Conservation (phyloP, 1,140 invertebrate genomes). For the Ceratina japonica region DNA sequence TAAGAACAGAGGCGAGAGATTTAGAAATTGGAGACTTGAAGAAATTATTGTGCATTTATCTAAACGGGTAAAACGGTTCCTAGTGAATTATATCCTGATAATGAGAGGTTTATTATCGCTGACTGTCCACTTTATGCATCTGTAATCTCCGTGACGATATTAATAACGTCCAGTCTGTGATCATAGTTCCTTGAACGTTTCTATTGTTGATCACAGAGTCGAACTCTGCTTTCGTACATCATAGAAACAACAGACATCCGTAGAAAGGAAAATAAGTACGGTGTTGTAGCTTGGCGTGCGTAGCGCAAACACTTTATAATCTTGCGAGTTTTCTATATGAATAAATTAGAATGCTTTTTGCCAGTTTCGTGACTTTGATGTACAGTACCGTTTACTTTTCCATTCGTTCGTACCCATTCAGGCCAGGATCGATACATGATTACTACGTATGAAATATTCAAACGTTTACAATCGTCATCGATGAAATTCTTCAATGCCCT, state of each 20-base stretch:
- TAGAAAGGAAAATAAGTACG: slow-evolving; percentile 40
- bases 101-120: slow-evolving; percentile 17
- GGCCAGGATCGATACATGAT: slow-evolving; percentile 8
- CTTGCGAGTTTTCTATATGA: not conserved
- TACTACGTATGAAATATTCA: slow-evolving; percentile 13
- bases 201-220: not conserved
- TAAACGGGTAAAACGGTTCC: not conserved
- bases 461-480: not conserved
- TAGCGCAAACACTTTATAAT: not conserved
- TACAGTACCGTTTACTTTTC: slow-evolving; percentile 5
- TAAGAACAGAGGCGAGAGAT: not conserved
- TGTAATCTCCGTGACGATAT: not conserved
- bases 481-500: not conserved
- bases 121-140: not conserved
- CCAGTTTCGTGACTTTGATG: not conserved
- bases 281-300: slow-evolving; percentile 7
- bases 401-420: not conserved
- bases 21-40: slow-evolving; percentile 30
- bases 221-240: not conserved
- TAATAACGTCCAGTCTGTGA: not conserved
- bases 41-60: slow-evolving; percentile 25
- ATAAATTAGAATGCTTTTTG: not conserved
- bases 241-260: slow-evolving; percentile 42
- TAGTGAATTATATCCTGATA: slow-evolving; percentile 23
- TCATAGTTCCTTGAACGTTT: slow-evolving; percentile 1